Base-by-base conservation (phyloP, 92 coral and sea anemone genomes). In the Porites lobata region DNA sequence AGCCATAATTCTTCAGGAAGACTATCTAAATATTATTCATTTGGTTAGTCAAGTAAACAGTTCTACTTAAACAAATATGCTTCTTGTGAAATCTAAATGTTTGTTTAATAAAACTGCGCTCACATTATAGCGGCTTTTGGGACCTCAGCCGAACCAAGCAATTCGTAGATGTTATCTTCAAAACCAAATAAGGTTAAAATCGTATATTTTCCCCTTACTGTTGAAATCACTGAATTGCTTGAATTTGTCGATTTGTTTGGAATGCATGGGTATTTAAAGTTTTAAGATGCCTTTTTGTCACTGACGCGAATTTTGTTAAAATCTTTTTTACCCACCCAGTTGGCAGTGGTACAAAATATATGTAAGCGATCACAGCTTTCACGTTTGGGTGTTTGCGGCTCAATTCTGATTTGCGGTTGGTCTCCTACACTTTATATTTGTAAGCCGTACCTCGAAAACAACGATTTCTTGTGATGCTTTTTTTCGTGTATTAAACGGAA, bases 51-150 rank as follows among this genome's bases (percentile, higher is more conserved):
- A 51, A 8, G 77, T 73, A 73, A 50, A 50, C 77, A 73, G 11
- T 73, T 73, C 2, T 73, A 18, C 11, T 7, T 43, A 18, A 50
- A 47, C 4, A 9, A 71, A 43, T 17, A 43, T 12, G 0, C 0
- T 50, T 50, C 77, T n/a, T 72, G 59, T 73, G 24, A 72, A 73
- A 50, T 73, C 17, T 29, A 73, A 73, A 47, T 73, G 51, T 73
- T 73, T 73, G 54, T 50, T 73, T 50, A 50, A 14, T 6, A 73
- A 50, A 71, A 43, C n/a, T 32, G 76, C 56, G 76, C 76, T 43
- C 8, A 38, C 2, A 14, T 21, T 38, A 38, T 38, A 38, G 47
- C 47, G 47, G 12, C 72, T 65, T 65, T 8, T 10, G 61, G 12
- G 15, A 56, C 12, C 7, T 1, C 29, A 69, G 6, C 52, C 50